Conservation (phyloP, 1,140 invertebrate genomes). For the Cardiocondyla obscurior region DNA sequence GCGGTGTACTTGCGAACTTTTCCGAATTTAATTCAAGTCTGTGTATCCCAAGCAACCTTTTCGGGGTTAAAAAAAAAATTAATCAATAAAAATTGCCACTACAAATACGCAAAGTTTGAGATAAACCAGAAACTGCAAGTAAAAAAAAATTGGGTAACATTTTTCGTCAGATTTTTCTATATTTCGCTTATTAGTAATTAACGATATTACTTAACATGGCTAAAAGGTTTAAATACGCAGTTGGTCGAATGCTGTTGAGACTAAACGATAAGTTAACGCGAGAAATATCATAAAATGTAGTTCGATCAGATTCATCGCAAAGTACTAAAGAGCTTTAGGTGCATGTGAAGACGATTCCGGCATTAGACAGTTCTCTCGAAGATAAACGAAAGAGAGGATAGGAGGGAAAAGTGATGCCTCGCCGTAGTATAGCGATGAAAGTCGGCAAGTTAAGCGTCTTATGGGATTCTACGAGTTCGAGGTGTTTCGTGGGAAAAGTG, state of each 20-base stretch:
- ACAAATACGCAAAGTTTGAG: slow-evolving; percentile 50
- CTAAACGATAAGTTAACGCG: background rate
- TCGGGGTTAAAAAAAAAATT: slow-evolving; percentile 19
- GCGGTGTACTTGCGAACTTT: slow-evolving; percentile 66
- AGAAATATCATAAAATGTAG: slow-evolving; percentile 8
- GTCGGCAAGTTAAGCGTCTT: slow-evolving; percentile 71
- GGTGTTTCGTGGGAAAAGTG: slow-evolving; percentile 60
- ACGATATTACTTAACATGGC: background rate
- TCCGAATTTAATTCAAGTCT: slow-evolving; percentile 71
- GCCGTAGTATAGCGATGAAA: slow-evolving; percentile 63
- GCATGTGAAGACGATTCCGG: slow-evolving; percentile 27
- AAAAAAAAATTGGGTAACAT: no score
- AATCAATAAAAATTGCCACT: slow-evolving; percentile 14
- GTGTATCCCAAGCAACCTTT: slow-evolving; percentile 50
- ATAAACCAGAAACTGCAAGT: background rate
- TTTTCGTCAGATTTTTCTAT: background rate
- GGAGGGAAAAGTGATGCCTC: slow-evolving; percentile 49
- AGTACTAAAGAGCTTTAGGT: slow-evolving; percentile 1
- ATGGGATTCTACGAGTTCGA: slow-evolving; percentile 62
- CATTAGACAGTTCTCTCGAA: slow-evolving; percentile 6
- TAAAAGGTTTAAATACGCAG: background rate
- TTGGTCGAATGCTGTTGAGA: background rate
- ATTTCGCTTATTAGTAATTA: background rate
- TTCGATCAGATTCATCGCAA: slow-evolving; percentile 1
- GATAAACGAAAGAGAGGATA: slow-evolving; percentile 20